Percentiles rank a stretch among this genome's conserved stretches.
Conservation (phyloP, 2,113 vertebrate genomes). For the Ovis canadensis region DNA sequence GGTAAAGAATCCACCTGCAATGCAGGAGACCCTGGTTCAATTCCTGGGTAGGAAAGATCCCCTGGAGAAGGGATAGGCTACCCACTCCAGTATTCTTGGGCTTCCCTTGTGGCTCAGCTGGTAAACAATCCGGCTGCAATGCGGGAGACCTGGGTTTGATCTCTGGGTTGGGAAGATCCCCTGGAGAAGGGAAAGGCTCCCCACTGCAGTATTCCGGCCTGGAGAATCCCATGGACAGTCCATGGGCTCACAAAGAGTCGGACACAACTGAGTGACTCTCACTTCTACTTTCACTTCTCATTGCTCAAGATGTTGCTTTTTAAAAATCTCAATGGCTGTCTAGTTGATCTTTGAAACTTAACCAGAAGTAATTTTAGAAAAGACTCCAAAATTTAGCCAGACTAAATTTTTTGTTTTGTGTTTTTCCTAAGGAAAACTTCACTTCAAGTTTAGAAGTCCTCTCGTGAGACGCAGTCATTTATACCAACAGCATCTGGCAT, state of each 20-base stretch:
- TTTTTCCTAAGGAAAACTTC: neutral
- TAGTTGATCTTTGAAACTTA: neutral
- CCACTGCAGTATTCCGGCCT: neutral
- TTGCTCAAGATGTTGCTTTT: neutral
- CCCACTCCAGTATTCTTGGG: neutral
- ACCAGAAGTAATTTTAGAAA: neutral
- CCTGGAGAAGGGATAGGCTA: neutral
- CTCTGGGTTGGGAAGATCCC: neutral
- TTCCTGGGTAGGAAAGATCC: neutral
- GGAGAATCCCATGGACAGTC: neutral
- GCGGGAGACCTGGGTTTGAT: neutral
- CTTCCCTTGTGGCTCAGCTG: neutral
- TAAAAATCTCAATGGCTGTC: too few relatives aligned
- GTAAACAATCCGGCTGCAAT: neutral
- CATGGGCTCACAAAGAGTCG: neutral
- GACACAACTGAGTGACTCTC: neutral
- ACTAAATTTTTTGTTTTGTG: neutral
- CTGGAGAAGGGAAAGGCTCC: neutral
- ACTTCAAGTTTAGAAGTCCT: neutral
- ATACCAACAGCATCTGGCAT: neutral
- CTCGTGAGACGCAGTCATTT: rapidly evolving
- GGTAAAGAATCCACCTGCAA: neutral
- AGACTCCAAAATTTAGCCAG: neutral
- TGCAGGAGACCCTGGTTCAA: neutral
- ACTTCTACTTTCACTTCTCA: neutral